Evolutionary conservation across 1,140 invertebrate genomes (phyloP).

Genomic region (Drosophila orosa): DNA sequence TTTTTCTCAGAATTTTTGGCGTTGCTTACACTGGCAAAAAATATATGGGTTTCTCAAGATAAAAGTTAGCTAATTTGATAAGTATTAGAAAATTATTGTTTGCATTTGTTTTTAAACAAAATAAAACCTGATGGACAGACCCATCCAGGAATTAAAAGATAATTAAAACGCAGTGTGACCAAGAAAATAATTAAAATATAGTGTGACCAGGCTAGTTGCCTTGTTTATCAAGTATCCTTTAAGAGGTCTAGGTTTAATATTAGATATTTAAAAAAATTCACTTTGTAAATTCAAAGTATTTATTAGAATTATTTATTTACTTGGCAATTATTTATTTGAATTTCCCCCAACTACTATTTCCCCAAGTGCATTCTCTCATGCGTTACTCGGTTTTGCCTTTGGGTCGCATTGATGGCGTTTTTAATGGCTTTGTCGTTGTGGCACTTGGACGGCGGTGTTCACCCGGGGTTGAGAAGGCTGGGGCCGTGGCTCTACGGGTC

Average conservation of each 20-base stretch:
- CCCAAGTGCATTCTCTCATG: conserved; percentile 11
- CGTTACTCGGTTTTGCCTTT: conserved; percentile 31
- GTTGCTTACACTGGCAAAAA: conserved; percentile 6
- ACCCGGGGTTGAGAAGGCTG: conserved; percentile 10
- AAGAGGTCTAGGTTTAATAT: no score
- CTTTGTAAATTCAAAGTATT: no score
- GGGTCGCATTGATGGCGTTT: conserved; percentile 72
- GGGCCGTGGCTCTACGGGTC: conserved; percentile 11
- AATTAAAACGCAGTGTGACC: neutral
- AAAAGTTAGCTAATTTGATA: neutral
- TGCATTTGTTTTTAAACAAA: neutral
- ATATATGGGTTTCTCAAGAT: fast-evolving
- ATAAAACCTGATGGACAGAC: neutral
- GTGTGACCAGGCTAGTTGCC: neutral
- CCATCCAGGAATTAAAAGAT: neutral
- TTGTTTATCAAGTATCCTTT: no score
- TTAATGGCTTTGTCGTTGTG: conserved; percentile 70
- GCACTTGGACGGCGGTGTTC: conserved; percentile 52
- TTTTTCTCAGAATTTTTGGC: conserved; percentile 22
- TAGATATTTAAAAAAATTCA: no score
- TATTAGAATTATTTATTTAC: no score
- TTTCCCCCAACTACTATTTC: neutral
- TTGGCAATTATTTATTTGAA: no score
- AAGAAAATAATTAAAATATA: neutral
- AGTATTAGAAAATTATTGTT: neutral